These are phyloP conservation scores for Rhogogaster chlorosoma DNA, from an alignment of 2,888 invertebrate genomes.

Conservation along the genomic window DNA sequence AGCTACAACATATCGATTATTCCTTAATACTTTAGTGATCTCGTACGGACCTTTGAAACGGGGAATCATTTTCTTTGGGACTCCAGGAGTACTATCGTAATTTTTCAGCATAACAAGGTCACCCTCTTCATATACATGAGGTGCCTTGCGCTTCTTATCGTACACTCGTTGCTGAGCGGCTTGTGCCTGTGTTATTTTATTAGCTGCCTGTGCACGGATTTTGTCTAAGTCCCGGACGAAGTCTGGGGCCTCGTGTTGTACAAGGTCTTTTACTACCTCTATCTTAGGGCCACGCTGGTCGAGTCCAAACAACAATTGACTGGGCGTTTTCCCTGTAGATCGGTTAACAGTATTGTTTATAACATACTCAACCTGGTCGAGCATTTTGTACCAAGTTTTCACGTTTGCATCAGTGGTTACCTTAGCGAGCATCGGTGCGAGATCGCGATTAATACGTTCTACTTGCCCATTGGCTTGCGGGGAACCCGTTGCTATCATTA, in stretches of 20 bases:
- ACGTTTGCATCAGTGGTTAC: neutral
- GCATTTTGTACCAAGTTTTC: neutral
- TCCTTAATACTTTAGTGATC: no score
- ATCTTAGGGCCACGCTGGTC: neutral
- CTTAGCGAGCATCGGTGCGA: conserved; percentile 62
- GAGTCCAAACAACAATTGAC: neutral
- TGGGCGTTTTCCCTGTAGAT: neutral
- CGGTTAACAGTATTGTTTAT: neutral
- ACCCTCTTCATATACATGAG: neutral
- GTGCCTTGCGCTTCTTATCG: neutral
- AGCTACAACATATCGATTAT: no score
- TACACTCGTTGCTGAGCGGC: neutral
- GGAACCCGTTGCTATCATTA: conserved; percentile 63
- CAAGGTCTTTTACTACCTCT: no score
- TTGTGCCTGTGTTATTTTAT: neutral
- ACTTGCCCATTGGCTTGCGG: conserved; percentile 69
- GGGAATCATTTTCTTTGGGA: no score
- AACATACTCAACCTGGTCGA: neutral
- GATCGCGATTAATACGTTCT: conserved; percentile 60
- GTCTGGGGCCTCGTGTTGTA: no score
- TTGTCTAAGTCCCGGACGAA: neutral
- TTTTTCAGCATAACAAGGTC: no score
- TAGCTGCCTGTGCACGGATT: neutral
- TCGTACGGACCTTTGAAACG: no score
- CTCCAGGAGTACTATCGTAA: no score